These are phyloP conservation scores for Toxotes lorentzi DNA, from an alignment of 2,797 vertebrate species.

Conservation along the genomic window DNA sequence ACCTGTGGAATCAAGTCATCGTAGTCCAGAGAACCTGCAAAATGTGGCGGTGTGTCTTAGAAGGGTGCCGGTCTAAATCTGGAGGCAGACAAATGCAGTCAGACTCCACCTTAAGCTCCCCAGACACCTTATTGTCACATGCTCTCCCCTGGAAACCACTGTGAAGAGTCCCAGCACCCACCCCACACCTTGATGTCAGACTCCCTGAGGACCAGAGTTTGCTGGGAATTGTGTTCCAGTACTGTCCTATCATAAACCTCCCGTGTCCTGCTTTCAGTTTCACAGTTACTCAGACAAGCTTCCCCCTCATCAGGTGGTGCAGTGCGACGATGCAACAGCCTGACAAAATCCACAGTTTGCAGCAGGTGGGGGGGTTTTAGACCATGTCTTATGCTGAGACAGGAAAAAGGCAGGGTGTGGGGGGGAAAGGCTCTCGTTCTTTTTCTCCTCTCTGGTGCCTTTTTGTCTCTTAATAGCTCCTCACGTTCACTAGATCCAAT, in stretches of 20 bases:
- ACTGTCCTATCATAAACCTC: conserved; percentile 37
- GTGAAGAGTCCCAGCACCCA: background rate
- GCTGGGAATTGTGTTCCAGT: conserved; percentile 23
- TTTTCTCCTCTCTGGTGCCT: conserved; percentile 39
- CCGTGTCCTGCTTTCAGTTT: conserved; percentile 50
- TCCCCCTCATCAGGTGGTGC: conserved; percentile 79
- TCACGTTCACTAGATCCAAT: conserved; percentile 73
- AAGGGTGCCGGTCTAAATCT: conserved; percentile 26
- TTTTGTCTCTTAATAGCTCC: conserved; percentile 50
- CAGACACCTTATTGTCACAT: conserved; percentile 49
- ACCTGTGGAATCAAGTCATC: conserved; percentile 34
- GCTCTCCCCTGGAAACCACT: conserved; percentile 40
- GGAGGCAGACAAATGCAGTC: conserved; percentile 30
- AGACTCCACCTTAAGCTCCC: conserved; percentile 47
- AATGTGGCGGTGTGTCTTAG: conserved; percentile 4
- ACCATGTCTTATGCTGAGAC: background rate
- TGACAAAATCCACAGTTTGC: conserved; percentile 66
- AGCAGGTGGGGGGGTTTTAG: conserved; percentile 30
- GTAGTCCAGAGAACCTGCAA: background rate
- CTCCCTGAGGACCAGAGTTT: conserved; percentile 30
- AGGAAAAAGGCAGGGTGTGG: background rate
- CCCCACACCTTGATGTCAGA: conserved; percentile 19
- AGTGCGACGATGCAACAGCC: conserved; percentile 78
- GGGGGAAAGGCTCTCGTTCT: conserved; percentile 28
- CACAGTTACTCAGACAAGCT: conserved; percentile 50